Conservation (phyloP, 2,888 invertebrate genomes). For the Mechanitis mazaeus region DNA sequence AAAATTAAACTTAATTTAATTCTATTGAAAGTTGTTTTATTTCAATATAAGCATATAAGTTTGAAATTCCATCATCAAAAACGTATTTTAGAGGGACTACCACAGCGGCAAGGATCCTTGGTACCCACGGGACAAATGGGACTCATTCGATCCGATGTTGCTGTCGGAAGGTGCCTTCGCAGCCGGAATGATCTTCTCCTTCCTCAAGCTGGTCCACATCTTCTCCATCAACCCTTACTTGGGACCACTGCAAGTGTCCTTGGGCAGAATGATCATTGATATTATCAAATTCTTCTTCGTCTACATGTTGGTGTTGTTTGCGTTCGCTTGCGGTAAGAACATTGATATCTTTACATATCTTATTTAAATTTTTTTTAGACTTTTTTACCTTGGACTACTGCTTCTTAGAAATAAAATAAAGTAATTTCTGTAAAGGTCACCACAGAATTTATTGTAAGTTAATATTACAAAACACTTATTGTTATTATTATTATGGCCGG, state of each 20-base stretch:
- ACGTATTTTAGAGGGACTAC: constrained; percentile 78
- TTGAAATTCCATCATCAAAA: neutral
- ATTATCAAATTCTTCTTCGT: constrained; percentile 98
- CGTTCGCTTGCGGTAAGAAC: constrained; percentile 93
- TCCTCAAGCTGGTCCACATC: constrained; percentile 95
- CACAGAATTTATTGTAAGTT: too few relatives aligned
- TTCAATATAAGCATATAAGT: neutral
- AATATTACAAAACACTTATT: too few relatives aligned
- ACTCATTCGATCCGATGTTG: constrained; percentile 96
- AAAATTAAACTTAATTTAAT: too few relatives aligned
- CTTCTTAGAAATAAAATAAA: too few relatives aligned
- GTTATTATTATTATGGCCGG: too few relatives aligned
- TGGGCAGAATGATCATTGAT: constrained; percentile 95
- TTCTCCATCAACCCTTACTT: constrained; percentile 98
- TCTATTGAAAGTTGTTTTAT: too few relatives aligned
- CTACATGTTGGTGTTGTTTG: constrained; percentile 93
- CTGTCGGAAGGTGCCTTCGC: constrained; percentile 96
- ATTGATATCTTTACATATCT: constrained; percentile 5
- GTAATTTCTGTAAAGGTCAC: too few relatives aligned
- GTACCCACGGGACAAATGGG: constrained; percentile 94
- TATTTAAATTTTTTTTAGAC: constrained; percentile 7
- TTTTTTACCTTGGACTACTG: too few relatives aligned
- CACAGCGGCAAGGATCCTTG: constrained; percentile 84
- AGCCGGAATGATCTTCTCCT: constrained; percentile 97
- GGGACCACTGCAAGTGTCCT: constrained; percentile 94